Evolutionary conservation across 1,140 invertebrate genomes (phyloP), one percentile per base, ranked within the genome.

Genomic region (Mizuhopecten yessoensis): DNA sequence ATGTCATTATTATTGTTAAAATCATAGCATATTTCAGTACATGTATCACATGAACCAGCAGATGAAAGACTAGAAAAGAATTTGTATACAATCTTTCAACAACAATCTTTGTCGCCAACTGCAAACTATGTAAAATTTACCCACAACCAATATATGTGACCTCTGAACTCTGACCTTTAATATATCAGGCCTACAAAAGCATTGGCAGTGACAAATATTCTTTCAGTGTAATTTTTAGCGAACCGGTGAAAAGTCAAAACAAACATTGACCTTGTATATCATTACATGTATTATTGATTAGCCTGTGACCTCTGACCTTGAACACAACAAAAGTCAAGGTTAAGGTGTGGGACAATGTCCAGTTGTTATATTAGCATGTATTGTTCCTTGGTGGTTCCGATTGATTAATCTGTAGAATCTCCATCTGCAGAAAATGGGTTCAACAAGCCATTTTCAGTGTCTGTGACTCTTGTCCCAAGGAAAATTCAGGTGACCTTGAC

Each of bases 81-180:
- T 75, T 75, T 75, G n/a, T 75, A 29, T 57, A n/a, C 29, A 75
- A 75, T 75, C 23, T 75, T 75, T n/a, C 57, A n/a, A n/a, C n/a
- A 75, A 75, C 57, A 75, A 75, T n/a, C 57, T 75, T 75, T 29
- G 57, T 75, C 57, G 29, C 17, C 42, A 13, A 45, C 17, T 13
- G 17, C 42, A 29, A 75, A 9, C 57, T 75, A 75, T n/a, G n/a
- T n/a, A n/a, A n/a, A n/a, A n/a, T n/a, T n/a, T 9, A 75, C 57
- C 57, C 57, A 75, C 57, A 75, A 75, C 57, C 57, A 75, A 5
- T 75, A n/a, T n/a, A 75, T 75, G 57, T 75, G 57, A 75, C 57
- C 57, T 75, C 23, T 75, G 57, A 75, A 75, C 57, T 75, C 57
- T 75, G 57, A 75, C 57, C 57, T 75, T 29, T 29, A n/a, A 75